phyloP scores from a whole-genome alignment of 2,113 vertebrate genomes.

The Haemorhous mexicanus region DNA sequence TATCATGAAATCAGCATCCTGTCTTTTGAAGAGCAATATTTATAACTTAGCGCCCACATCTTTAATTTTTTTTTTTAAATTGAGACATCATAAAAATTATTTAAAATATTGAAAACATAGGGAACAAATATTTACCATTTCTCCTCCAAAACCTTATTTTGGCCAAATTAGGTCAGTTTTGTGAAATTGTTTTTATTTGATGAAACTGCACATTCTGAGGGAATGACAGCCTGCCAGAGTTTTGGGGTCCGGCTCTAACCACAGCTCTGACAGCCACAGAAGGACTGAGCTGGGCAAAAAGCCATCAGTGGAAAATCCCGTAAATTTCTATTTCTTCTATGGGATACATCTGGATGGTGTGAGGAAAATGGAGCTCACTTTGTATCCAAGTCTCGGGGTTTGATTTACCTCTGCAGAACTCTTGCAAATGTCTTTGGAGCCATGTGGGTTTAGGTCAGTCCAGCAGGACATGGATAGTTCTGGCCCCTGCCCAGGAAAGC shows the following conservation, averaged over 20 bases:
- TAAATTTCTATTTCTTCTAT: slow-evolving; percentile 6
- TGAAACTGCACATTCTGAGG: neutral
- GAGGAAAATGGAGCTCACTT: slow-evolving; percentile 21
- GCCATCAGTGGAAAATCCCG: neutral
- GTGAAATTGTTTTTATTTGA: neutral
- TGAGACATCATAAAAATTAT: neutral
- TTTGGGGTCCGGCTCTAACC: neutral
- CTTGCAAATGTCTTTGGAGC: slow-evolving; percentile 28
- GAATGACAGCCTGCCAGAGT: neutral
- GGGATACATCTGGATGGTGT: neutral
- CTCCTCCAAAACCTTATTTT: neutral
- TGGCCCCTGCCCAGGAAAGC: slow-evolving; percentile 46
- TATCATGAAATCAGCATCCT: neutral
- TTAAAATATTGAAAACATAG: neutral
- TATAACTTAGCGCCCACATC: neutral
- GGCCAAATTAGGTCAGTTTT: neutral
- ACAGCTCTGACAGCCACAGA: neutral
- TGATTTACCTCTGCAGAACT: slow-evolving; percentile 21
- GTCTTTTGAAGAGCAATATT: neutral
- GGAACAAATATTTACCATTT: neutral
- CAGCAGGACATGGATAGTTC: neutral
- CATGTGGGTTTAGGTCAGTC: neutral
- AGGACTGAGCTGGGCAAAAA: neutral
- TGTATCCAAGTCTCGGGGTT: neutral
- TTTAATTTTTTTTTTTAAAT: neutral